Conservation (phyloP, 2,888 invertebrate species). For the Pandemis heparana region DNA sequence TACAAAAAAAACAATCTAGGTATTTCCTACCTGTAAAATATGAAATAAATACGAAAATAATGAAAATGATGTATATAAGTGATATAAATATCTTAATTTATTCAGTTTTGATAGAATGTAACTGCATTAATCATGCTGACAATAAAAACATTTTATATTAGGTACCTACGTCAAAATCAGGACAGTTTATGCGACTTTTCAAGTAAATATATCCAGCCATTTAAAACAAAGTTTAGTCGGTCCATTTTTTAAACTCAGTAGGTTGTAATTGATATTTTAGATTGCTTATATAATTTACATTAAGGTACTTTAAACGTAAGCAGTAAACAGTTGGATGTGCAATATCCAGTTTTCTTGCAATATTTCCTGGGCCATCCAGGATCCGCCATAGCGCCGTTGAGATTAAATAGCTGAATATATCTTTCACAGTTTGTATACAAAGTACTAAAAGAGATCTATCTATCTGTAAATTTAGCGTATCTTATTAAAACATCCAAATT, state of each 20-base stretch:
- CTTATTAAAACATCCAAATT: conserved; percentile 50
- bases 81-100: conserved; percentile 77
- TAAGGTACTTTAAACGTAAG: neutral
- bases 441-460: conserved; percentile 39
- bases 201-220: conserved; percentile 43
- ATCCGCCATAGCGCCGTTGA: neutral
- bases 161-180: conserved; percentile 55
- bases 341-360: neutral
- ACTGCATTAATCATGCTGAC: conserved; percentile 71
- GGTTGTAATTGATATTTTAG: neutral
- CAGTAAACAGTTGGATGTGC: neutral
- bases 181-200: conserved; percentile 45
- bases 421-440: conserved; percentile 35
- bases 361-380: neutral
- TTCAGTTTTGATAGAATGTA: conserved; percentile 74
- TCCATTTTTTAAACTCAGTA: neutral
- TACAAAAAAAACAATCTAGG: neutral
- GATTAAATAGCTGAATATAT: conserved; percentile 31
- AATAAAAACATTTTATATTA: conserved; percentile 63
- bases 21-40: neutral
- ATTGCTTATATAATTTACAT: neutral
- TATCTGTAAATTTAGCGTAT: conserved; percentile 36
- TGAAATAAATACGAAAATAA: conserved; percentile 20
- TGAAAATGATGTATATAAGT: conserved; percentile 45
- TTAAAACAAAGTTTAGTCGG: conserved; percentile 6